Evolutionary conservation across 2,797 vertebrate species (phyloP).

Genomic region (Sebastes cheni): DNA sequence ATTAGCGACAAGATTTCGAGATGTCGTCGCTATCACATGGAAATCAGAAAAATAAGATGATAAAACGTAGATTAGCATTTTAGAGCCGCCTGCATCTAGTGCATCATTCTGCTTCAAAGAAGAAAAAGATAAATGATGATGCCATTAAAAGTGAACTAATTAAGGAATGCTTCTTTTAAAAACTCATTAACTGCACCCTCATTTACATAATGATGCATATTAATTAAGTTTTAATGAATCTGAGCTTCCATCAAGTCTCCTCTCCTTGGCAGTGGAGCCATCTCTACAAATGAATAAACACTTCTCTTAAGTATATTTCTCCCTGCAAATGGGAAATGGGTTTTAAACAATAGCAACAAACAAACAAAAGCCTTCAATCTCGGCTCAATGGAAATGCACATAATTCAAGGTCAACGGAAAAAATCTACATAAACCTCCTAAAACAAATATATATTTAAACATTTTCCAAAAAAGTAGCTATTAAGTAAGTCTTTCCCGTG

Average conservation of each 20-base stretch:
- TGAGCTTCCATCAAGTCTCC: slow-evolving; percentile 98
- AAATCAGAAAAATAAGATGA: slow-evolving; percentile 90
- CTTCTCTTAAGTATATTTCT: slow-evolving; percentile 98
- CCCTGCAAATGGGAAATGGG: slow-evolving; percentile 92
- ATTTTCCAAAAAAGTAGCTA: slow-evolving; percentile 12
- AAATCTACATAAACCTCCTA: slow-evolving; percentile 54
- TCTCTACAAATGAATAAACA: slow-evolving; percentile 99
- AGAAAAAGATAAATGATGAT: slow-evolving; percentile 99
- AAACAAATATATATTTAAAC: slow-evolving; percentile 33
- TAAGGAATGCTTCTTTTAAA: slow-evolving; percentile 99
- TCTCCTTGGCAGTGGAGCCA: slow-evolving; percentile 99
- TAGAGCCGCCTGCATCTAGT: slow-evolving; percentile 93
- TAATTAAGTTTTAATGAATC: slow-evolving; percentile 99
- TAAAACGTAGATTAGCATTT: slow-evolving; percentile 94
- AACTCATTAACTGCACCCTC: slow-evolving; percentile 99
- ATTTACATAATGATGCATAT: slow-evolving; percentile 99
- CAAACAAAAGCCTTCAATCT: slow-evolving; percentile 84
- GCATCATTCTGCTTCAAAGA: slow-evolving; percentile 99
- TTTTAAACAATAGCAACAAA: slow-evolving; percentile 94
- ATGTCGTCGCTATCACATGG: slow-evolving; percentile 84
- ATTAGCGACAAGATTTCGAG: slow-evolving; percentile 78
- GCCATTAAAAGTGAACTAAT: slow-evolving; percentile 99
- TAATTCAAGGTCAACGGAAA: slow-evolving; percentile 75
- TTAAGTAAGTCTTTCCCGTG: slow-evolving; percentile 36
- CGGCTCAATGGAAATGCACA: slow-evolving; percentile 64